Base-by-base conservation (phyloP, 2,888 invertebrate species). In the Spodoptera exigua region DNA sequence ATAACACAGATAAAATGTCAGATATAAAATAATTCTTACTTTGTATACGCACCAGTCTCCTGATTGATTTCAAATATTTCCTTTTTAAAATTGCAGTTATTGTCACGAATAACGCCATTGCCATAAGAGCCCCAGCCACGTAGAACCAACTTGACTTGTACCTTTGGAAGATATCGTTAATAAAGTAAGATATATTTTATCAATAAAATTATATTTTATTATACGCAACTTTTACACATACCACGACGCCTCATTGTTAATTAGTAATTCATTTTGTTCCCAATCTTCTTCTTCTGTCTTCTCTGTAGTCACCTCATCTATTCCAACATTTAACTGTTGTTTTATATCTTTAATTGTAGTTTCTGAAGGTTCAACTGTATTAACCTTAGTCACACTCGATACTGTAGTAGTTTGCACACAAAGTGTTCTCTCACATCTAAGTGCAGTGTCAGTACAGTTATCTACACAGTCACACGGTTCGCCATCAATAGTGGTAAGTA, bases 351-450 rank as follows among this genome's bases (percentile, higher is more conserved):
- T 13, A 5, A 35, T 52, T 17, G 13, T n/a, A 4, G 17, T 17
- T 37, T 43, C 35, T 21, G 10, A 2, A 5, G 11, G 1, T 7
- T 66, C 13, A 1, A 39, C 10, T n/a, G 1, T 37, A 11, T 47
- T 13, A 18, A 16, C 10, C 16, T 17, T 5, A 39, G 40, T 45
- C 5, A 47, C 48, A 40, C 35, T 41, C 11, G 7, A 13, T 14
- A 12, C 5, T 39, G 71, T 57, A 13, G 46, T 37, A 11, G 40
- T 17, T 11, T 7, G 17, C 1, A 64, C 18, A 57, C 80, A 80
- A 47, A 64, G 49, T n/a, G 74, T 80, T 35, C 51, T 69, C 12
- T 57, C 60, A 41, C 80, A 80, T 53, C 27, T 60, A 11, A 21
- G 48, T 1, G 45, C 27, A 2, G 0, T 18, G 27, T 54, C 45